Conservation (phyloP, 2,797 vertebrate genomes). For the Acipenser oxyrinchus region DNA sequence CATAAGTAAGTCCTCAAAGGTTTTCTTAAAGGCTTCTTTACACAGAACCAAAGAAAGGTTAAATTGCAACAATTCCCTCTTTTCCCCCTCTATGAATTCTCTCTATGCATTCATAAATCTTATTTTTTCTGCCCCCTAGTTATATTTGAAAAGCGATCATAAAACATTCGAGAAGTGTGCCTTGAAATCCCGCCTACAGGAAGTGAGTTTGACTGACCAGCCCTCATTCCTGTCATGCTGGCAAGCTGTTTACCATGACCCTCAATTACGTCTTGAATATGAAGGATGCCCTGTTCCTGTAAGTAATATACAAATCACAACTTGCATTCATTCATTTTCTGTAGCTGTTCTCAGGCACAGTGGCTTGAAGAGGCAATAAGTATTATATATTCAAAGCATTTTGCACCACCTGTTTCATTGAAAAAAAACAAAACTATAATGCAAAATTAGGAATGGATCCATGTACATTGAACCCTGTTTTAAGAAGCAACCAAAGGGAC, state of each 20-base stretch:
- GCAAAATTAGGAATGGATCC: background rate
- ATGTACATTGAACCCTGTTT: background rate
- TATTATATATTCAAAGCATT: background rate
- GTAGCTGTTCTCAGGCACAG: background rate
- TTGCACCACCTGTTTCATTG: background rate
- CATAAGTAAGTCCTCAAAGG: no score
- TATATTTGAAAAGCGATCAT: conserved; percentile 78
- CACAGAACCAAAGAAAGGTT: background rate
- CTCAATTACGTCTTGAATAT: conserved; percentile 74
- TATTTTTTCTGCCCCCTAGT: conserved; percentile 46
- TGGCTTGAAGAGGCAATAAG: background rate
- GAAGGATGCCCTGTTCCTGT: conserved; percentile 77
- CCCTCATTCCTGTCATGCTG: conserved; percentile 66
- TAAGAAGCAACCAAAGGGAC: no score
- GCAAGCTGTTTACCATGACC: conserved; percentile 68
- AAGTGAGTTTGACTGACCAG: conserved; percentile 63
- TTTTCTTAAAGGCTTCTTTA: background rate
- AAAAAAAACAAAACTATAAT: background rate
- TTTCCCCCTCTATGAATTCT: background rate
- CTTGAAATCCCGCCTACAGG: conserved; percentile 71
- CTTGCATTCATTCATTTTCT: background rate
- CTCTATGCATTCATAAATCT: background rate
- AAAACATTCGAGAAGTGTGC: conserved; percentile 64
- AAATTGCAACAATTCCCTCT: background rate
- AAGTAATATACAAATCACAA: conserved; percentile 30